Evolutionary conservation across 1,140 invertebrate species (phyloP), one percentile per base, ranked within the genome.

Genomic region (Drosophila ambigua): DNA sequence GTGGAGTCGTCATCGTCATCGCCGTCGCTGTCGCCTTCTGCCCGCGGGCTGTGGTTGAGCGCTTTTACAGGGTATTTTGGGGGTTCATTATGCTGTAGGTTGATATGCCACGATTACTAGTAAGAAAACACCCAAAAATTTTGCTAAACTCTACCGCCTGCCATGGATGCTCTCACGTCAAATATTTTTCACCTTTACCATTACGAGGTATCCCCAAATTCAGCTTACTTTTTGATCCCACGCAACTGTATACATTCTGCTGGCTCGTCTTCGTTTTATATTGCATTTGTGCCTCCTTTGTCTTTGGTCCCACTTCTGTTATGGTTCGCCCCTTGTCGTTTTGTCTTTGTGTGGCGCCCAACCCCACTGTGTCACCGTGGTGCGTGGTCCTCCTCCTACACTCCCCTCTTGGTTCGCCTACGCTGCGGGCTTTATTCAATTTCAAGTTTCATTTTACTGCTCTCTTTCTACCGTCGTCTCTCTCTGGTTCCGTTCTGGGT

Each of bases 391-490:
- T 20, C 20, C 20, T 20, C 20, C 31, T 24, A 51, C 48, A 23
- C 57, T 64, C 13, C 46, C 20, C 4, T 15, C 44, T 35, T 23
- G 8, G 35, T 20, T 16, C 58, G 46, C 49, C 65, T 51, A 23
- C 45, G 71, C 61, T 69, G 28, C 43, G 63, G 66, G 54, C 83
- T 79, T 88, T 83, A 83, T 88, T 88, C 77, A 88, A 88, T 88
- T 88, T 88, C 83, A 88, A 88, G 84, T 88, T 88, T 88, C 76
- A 77, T 63, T 79, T 71, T 74, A 83, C 79, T 75, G 67, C 58
- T 41, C 28, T 11, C 9, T 52, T 20, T 16, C 28, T 43, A 45
- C 41, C 61, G 26, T 31, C 62, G 28, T 48, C 23, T 67, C 26
- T 24, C 51, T 57, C 55, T 67, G 26, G 45, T 15, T 58, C 53